Evolutionary conservation across 2,888 invertebrate species (phyloP).

Genomic region (Rhaphigaster nebulosa): DNA sequence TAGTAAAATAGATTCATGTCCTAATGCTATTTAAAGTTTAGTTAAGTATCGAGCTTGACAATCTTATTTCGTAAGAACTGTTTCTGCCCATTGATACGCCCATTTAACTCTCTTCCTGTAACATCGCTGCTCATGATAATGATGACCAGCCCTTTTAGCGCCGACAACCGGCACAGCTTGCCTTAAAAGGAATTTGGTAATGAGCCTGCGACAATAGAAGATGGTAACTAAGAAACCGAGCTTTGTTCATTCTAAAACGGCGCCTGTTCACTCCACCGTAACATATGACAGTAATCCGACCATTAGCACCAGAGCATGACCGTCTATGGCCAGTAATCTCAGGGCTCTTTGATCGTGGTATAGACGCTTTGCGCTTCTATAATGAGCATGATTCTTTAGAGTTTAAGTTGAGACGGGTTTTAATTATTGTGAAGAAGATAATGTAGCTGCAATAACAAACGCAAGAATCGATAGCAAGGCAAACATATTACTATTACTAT

Average conservation of each 20-base stretch:
- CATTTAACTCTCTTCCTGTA: background rate
- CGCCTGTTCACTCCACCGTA: conserved; percentile 5
- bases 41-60: too few species aligned
- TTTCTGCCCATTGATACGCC: background rate
- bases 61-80: background rate
- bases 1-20: too few species aligned
- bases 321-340: background rate
- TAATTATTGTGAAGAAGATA: background rate
- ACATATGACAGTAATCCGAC: conserved; percentile 31
- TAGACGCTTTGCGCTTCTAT: background rate
- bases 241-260: background rate
- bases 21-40: too few species aligned
- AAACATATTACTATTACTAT: too few species aligned
- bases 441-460: background rate
- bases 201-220: background rate
- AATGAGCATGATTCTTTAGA: background rate
- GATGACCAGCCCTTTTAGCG: background rate
- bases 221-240: background rate
- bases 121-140: background rate
- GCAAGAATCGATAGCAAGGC: background rate
- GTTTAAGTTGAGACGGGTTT: background rate
- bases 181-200: conserved; percentile 24
- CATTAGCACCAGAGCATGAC: conserved; percentile 6
- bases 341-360: background rate
- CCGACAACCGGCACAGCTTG: background rate